These are phyloP conservation scores for Sorex fumeus DNA, from an alignment of 2,113 vertebrate genomes.

Conservation along the genomic window DNA sequence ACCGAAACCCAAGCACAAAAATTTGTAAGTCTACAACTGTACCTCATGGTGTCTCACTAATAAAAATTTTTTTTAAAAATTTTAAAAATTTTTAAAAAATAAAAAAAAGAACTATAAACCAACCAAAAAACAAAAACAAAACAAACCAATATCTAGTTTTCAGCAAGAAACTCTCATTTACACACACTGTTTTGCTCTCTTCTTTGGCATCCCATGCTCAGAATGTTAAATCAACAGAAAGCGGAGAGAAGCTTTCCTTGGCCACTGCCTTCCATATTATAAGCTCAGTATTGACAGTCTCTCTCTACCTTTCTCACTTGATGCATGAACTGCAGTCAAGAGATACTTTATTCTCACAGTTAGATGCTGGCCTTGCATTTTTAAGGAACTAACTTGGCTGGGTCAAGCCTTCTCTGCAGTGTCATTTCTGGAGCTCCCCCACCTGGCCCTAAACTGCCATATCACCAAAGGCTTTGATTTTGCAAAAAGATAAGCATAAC, in stretches of 20 bases:
- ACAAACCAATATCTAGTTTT: background rate
- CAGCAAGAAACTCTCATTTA: background rate
- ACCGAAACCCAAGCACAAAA: too few species aligned
- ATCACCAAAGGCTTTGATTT: background rate
- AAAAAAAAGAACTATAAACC: too few species aligned
- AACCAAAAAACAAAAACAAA: too few species aligned
- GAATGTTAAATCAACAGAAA: constrained; percentile 25
- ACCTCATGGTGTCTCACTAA: too few species aligned
- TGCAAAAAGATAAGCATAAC: background rate
- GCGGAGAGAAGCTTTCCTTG: background rate
- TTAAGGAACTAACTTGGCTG: background rate
- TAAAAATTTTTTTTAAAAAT: too few species aligned
- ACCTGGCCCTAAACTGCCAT: constrained; percentile 23
- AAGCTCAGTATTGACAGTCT: background rate
- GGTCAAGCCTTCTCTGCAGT: background rate
- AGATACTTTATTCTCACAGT: background rate
- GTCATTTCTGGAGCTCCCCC: constrained; percentile 53
- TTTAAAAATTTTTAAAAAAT: too few species aligned
- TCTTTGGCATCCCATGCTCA: background rate
- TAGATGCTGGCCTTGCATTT: background rate
- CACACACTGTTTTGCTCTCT: background rate
- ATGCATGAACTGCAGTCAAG: background rate
- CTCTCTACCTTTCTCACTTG: background rate
- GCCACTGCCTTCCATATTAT: background rate
- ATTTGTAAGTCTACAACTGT: too few species aligned